These are phyloP conservation scores for Leptinotarsa undecemlineata DNA, from an alignment of 1,140 invertebrate genomes.

Conservation along the genomic window DNA sequence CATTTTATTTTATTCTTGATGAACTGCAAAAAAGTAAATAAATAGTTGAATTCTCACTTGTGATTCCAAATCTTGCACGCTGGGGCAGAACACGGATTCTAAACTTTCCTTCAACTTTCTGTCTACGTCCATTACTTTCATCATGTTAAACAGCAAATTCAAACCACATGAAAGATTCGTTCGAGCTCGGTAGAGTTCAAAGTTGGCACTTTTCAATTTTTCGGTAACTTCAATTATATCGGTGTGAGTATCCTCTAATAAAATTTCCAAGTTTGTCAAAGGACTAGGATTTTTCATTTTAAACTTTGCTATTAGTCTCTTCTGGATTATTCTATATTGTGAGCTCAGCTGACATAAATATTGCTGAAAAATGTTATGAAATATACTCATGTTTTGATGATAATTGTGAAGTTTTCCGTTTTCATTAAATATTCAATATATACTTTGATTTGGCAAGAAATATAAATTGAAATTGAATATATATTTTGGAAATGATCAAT, in stretches of 20 bases:
- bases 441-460: no score
- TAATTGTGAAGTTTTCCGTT: no score
- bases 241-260: conserved; percentile 72
- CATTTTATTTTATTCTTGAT: background rate
- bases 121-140: conserved; percentile 49
- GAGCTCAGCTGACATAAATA: conserved; percentile 65
- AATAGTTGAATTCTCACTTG: conserved; percentile 44
- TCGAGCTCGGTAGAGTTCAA: conserved; percentile 47
- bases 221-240: conserved; percentile 62
- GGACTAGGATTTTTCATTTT: conserved; percentile 76
- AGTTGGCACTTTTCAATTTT: conserved; percentile 56
- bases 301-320: conserved; percentile 72
- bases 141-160: conserved; percentile 46
- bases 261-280: conserved; percentile 70
- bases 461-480: no score
- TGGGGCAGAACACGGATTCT: conserved; percentile 43
- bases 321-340: conserved; percentile 75
- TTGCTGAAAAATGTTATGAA: conserved; percentile 56
- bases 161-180: conserved; percentile 47
- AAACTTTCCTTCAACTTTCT: conserved; percentile 41
- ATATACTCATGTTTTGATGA: no score
- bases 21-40: conserved; percentile 1
- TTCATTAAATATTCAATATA: no score
- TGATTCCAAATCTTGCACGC: conserved; percentile 49
- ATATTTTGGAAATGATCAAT: no score